Percentiles rank a stretch among this genome's conserved stretches.
These are phyloP conservation scores for Dynastes grantii DNA, from an alignment of 2,888 invertebrate species.

Conservation along the genomic window DNA sequence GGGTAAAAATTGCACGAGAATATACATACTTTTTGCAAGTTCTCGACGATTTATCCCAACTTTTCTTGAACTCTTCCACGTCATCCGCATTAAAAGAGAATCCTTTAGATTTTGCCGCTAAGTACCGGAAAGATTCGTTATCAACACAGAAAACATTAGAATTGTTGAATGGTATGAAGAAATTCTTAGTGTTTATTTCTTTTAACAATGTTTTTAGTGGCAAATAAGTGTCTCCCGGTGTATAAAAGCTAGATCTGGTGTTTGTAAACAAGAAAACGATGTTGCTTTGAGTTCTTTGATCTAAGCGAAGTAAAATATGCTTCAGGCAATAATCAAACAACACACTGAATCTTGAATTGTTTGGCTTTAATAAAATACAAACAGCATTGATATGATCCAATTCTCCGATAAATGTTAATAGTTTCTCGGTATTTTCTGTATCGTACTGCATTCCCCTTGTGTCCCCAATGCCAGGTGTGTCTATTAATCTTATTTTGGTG, in stretches of 20 bases:
- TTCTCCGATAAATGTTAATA: constrained; percentile 62
- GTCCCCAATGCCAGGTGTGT: constrained; percentile 65
- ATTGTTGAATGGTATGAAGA: constrained; percentile 59
- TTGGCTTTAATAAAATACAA: constrained; percentile 63
- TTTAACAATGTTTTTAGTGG: constrained; percentile 59
- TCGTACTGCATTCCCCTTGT: constrained; percentile 57
- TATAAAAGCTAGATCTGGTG: constrained; percentile 61
- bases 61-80: constrained; percentile 55
- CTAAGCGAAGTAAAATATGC: constrained; percentile 64
- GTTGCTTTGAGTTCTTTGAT: constrained; percentile 64
- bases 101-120: constrained; percentile 61
- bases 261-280: constrained; percentile 66
- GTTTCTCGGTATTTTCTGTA: constrained; percentile 57
- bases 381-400: constrained; percentile 64
- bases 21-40: constrained; percentile 49
- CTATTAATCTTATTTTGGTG: constrained; percentile 60
- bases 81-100: constrained; percentile 55
- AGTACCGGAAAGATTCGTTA: constrained; percentile 65
- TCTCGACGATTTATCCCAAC: constrained; percentile 58
- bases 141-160: constrained; percentile 66
- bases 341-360: constrained; percentile 61
- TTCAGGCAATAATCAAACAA: constrained; percentile 65
- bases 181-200: constrained; percentile 58
- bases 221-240: constrained; percentile 63
- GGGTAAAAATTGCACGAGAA: neutral